Evolutionary conservation across 2,888 invertebrate genomes (phyloP), one percentile per base, ranked within the genome.

Genomic region (Lochmaea capreae): DNA sequence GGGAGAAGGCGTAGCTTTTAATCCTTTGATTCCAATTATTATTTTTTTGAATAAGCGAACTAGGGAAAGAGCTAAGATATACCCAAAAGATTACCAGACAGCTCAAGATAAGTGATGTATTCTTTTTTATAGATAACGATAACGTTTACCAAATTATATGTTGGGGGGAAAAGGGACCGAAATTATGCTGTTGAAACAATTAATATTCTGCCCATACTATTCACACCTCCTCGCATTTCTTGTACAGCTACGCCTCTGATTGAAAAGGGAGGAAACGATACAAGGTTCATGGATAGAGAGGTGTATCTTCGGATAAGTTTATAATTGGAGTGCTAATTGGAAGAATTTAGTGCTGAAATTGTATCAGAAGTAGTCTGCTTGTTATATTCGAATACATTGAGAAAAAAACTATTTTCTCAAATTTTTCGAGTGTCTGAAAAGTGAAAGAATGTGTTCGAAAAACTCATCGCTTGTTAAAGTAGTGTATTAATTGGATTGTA

Each of bases 251-350:
- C 62, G 62, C 62, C 16, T 18, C 42, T 62, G 62, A 62, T 16
- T 16, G 6, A 62, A 62, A 39, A 49, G 33, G 59, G 71, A 43
- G 61, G 61, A 16, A 33, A 59, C 39, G 18, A 62, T 43, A 62
- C 18, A 62, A 42, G 52, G 43, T 70, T 58, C 46, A 58, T 52
- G 65, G 67, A 74, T 71, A 61, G 65, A 61, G 65, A 74, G 71
- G 71, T 74, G 68, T 74, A 74, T 74, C 74, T 74, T 74, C 71
- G 68, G 68, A 74, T 74, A 74, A 74, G 59, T 71, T 74, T 71
- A 74, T 74, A 74, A 74, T 74, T 74, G 74, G 61, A 74, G 65
- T 65, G 74, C 74, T 74, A 74, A 74, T 74, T 74, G 74, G 67
- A 58, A 68, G 59, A 72, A 74, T 68, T 74, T 67, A 67, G 65